Percentiles rank a stretch among this genome's conserved stretches.
These are phyloP conservation scores for Cinara cedri DNA, from an alignment of 2,888 invertebrate genomes.

Conservation along the genomic window DNA sequence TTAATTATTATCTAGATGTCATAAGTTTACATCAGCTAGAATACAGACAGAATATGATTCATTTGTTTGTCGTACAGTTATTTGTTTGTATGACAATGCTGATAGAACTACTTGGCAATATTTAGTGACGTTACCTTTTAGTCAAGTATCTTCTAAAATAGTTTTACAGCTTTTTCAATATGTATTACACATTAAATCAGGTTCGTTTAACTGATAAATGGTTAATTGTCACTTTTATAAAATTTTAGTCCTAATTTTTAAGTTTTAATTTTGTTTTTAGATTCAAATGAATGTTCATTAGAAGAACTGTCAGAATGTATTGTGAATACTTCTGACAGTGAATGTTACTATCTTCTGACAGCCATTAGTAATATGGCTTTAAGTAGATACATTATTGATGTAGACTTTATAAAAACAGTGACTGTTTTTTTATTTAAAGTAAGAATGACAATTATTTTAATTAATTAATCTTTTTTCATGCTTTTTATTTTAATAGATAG, in stretches of 20 bases:
- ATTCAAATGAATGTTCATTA: constrained; percentile 20
- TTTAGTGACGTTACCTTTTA: constrained; percentile 76
- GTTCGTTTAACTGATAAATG: constrained; percentile 11
- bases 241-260: neutral
- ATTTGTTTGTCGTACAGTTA: constrained; percentile 73
- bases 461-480: constrained; percentile 2
- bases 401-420: constrained; percentile 71
- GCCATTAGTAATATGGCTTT: constrained; percentile 82
- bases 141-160: constrained; percentile 65
- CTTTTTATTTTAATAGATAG: constrained; percentile 67
- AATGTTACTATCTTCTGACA: constrained; percentile 78
- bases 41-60: constrained; percentile 77
- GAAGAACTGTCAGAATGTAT: constrained; percentile 71
- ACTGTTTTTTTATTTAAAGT: constrained; percentile 76
- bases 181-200: constrained; percentile 57
- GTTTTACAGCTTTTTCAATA: constrained; percentile 53
- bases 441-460: constrained; percentile 58
- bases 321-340: constrained; percentile 71
- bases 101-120: constrained; percentile 82
- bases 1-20: constrained; percentile 16
- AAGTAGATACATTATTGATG: constrained; percentile 69
- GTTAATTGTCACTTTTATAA: constrained; percentile 20
- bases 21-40: constrained; percentile 64
- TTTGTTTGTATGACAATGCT: constrained; percentile 73
- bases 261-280: constrained; percentile 52